These are phyloP conservation scores for Paralinhomoeus sp. DNA, from an alignment of 2,888 invertebrate species.

Conservation along the genomic window DNA sequence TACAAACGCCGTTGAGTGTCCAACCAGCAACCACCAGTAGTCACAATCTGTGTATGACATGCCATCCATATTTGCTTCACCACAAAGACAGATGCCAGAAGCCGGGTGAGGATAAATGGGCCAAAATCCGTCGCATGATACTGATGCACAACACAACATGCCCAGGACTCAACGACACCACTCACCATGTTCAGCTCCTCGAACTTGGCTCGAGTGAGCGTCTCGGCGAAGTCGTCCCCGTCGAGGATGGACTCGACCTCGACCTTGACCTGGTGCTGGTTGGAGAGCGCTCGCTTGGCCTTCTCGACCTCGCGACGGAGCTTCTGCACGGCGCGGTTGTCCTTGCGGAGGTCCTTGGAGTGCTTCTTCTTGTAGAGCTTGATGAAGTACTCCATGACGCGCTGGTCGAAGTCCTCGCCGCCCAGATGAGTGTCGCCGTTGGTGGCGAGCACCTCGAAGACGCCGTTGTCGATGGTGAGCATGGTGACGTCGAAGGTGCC, in stretches of 20 bases:
- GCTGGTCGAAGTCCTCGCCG: conserved; percentile 60
- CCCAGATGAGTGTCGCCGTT: conserved; percentile 35
- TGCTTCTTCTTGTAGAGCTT: conserved; percentile 41
- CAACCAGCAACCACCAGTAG: no score
- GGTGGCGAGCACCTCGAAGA: conserved; percentile 49
- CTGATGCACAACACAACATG: not conserved
- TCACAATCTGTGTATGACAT: no score
- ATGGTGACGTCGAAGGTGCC: conserved; percentile 97
- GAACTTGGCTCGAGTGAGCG: conserved; percentile 88
- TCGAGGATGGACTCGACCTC: conserved; percentile 97
- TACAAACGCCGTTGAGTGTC: no score
- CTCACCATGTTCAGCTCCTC: conserved; percentile 79
- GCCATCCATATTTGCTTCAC: no score
- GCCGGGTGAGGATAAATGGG: no score
- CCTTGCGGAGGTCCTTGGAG: conserved; percentile 28
- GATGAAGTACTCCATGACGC: conserved; percentile 63
- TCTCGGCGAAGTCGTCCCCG: conserved; percentile 93
- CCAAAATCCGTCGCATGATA: no score
- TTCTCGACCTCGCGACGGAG: conserved; percentile 29
- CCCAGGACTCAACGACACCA: no score
- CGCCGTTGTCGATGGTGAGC: conserved; percentile 90
- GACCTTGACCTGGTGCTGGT: conserved; percentile 72
- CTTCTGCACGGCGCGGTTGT: conserved; percentile 27
- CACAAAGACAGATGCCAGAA: no score
- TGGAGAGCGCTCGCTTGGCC: conserved; percentile 48